Evolutionary conservation across 2,113 vertebrate species (phyloP).

Genomic region (Mastomys coucha): DNA sequence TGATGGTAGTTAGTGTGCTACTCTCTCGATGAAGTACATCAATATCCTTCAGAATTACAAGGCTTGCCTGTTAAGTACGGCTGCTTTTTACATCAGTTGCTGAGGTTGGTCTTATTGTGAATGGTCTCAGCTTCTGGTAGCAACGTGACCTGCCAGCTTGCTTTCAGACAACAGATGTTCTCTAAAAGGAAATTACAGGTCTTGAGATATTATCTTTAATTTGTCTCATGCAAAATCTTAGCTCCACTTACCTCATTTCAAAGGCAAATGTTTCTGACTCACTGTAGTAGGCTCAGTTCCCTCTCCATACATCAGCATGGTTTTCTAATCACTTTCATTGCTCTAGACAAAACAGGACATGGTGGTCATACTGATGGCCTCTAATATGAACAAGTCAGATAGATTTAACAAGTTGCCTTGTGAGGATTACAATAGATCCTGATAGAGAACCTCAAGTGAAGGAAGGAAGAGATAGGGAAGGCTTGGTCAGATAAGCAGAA

Average conservation of each 20-base stretch:
- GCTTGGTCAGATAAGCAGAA: not conserved
- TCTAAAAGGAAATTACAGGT: conserved; percentile 31
- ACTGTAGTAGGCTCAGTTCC: not conserved
- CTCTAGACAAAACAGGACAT: not conserved
- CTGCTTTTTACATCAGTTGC: not conserved
- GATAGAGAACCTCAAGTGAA: not conserved
- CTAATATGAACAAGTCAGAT: conserved; percentile 1
- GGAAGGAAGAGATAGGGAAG: not conserved
- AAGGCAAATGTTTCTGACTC: conserved; percentile 14
- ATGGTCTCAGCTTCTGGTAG: not conserved
- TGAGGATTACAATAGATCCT: not conserved
- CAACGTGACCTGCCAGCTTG: not conserved
- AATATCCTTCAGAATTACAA: not conserved
- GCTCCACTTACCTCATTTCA: conserved; percentile 36
- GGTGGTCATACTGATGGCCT: not conserved
- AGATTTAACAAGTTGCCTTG: conserved; percentile 43
- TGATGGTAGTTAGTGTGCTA: not conserved
- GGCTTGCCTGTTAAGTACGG: not conserved
- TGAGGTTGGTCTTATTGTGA: conserved; percentile 32
- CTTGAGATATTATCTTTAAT: conserved; percentile 17
- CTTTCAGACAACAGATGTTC: conserved; percentile 46
- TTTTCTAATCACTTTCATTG: conserved; percentile 28
- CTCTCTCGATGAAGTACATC: not conserved
- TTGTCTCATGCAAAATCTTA: conserved; percentile 36
- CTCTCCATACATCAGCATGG: not conserved